Base-by-base conservation (phyloP, 2,113 vertebrate species). In the Trichechus manatus region DNA sequence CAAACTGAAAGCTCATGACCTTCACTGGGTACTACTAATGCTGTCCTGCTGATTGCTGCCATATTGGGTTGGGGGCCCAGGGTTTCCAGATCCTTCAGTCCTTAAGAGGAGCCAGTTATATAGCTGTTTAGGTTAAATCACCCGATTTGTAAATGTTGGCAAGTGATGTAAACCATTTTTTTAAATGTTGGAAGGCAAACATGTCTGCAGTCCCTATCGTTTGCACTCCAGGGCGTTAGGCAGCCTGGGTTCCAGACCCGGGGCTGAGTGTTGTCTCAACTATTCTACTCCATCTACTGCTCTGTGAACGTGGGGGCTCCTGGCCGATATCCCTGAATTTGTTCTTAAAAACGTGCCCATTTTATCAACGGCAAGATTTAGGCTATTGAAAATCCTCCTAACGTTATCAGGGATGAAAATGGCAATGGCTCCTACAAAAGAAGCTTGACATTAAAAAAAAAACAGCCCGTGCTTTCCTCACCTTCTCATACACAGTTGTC, bases 141-240 rank as follows among this genome's bases (percentile, higher is more conserved):
- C 56, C 29, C 29, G 13, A 78, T 44, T 81, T 95, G 61, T 81
- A 25, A 94, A 47, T 87, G 36, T 70, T 50, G 75, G 74, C 81
- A 96, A 44, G 20, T 39, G 63, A 95, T 31, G 31, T 44, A 93
- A 90, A 93, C 20, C 81, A 56, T 85, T n/a, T 78, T 87, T 80
- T 29, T 29, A 64, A 87, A 72, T 42, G 75, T 47, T 61, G 15
- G 68, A 72, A 47, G n/a, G 47, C 33, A 61, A 68, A 42, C 81
- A 44, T 11, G 5, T 74, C 50, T 72, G 9, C 61, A 64, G 68
- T 42, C 19, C 70, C 47, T n/a, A 64, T 81, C 33, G 2, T 68
- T 44, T 22, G 20, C 79, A 5, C 68, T 87, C 82, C 50, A 42
- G 74, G 29, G 47, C 70, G 29, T 68, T 6, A 56, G 36, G 31